Conservation (phyloP, 1,140 invertebrate genomes). For the Drosophila setifemur region DNA sequence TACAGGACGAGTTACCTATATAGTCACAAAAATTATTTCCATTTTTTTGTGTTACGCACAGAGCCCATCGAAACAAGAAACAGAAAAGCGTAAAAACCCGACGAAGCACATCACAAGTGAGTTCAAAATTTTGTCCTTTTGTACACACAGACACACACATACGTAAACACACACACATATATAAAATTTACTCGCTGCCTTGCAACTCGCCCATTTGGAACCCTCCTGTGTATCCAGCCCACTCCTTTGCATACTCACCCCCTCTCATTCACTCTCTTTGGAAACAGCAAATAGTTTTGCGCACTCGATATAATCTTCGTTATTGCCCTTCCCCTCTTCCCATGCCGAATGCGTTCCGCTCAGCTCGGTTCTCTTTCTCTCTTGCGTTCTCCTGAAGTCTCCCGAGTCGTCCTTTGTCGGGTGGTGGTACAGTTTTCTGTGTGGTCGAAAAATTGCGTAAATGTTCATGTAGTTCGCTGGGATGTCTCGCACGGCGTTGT, state of each 20-base stretch:
- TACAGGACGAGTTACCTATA: constrained; percentile 1
- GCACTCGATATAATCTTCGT: constrained; percentile 57
- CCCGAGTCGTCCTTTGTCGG: constrained; percentile 33
- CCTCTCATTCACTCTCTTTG: constrained; percentile 16
- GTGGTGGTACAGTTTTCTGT: constrained; percentile 80
- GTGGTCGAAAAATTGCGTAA: constrained; percentile 77
- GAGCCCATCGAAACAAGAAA: constrained; percentile 16
- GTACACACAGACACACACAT: constrained; percentile 28
- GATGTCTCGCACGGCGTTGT: constrained; percentile 71
- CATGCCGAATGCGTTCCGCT: background rate
- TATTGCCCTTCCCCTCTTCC: background rate
- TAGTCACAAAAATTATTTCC: constrained; percentile 6
- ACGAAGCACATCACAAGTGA: constrained; percentile 74
- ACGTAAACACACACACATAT: constrained; percentile 33
- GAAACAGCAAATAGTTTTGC: constrained; percentile 58
- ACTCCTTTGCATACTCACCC: constrained; percentile 31
- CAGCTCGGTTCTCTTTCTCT: background rate
- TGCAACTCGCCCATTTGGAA: constrained; percentile 45
- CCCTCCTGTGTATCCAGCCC: constrained; percentile 17
- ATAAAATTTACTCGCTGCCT: constrained; percentile 51
- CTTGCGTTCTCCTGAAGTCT: constrained; percentile 19
- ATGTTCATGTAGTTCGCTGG: constrained; percentile 74
- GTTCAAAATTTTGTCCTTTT: constrained; percentile 69
- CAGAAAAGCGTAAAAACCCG: constrained; percentile 31
- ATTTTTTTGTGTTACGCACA: constrained; percentile 52